Percentiles rank a stretch among this genome's conserved stretches.
Evolutionary conservation across 2,113 vertebrate genomes (phyloP).

Genomic region (Aplodontia rufa): DNA sequence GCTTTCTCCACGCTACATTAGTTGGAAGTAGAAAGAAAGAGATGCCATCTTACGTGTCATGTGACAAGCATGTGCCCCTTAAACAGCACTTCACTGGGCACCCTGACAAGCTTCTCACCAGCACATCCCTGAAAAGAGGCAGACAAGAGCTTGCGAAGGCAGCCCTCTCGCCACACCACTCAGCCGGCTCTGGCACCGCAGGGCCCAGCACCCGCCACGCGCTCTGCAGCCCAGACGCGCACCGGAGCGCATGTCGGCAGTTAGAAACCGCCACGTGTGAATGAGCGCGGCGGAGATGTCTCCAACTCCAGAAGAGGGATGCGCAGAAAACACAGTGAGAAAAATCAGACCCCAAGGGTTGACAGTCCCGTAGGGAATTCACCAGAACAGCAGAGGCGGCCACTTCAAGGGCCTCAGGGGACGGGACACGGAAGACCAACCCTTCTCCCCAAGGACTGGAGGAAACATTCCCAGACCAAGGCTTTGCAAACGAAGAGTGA

Average conservation of each 20-base stretch:
- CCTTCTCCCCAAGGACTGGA: neutral
- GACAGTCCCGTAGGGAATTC: neutral
- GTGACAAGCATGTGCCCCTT: neutral
- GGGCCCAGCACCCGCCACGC: no score
- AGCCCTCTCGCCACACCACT: neutral
- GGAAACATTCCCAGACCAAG: neutral
- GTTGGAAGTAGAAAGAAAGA: neutral
- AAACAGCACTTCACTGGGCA: neutral
- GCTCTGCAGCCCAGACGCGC: no score
- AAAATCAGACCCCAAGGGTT: neutral
- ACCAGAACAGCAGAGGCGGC: neutral
- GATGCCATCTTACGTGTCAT: neutral
- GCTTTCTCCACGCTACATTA: neutral
- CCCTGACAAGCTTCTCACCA: accelerated
- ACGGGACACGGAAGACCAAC: neutral
- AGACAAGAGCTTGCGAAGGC: no score
- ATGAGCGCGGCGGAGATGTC: neutral
- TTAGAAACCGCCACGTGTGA: neutral
- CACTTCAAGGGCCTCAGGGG: neutral
- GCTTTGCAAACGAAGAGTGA: no score
- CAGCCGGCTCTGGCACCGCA: neutral
- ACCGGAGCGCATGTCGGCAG: neutral
- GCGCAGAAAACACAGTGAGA: neutral
- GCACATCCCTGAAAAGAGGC: neutral
- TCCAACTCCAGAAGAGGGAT: neutral